Evolutionary conservation across 2,797 vertebrate species (phyloP).

Genomic region (Nyctalus aviator): DNA sequence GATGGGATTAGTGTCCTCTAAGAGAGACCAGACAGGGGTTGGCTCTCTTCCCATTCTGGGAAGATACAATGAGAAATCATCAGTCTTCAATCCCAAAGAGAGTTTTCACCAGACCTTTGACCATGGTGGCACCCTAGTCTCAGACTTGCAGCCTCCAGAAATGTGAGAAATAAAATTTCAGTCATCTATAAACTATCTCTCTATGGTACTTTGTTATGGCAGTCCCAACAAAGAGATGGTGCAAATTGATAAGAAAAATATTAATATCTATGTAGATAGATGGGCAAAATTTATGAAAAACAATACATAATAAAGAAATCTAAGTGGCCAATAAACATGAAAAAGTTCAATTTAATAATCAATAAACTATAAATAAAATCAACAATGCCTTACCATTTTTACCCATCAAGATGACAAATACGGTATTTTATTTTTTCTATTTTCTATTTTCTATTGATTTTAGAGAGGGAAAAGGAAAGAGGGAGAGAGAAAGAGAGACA

Average conservation of each 20-base stretch:
- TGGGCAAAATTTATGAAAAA: slow-evolving; percentile 24
- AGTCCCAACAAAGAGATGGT: neutral
- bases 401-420: neutral
- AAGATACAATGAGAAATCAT: neutral
- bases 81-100: neutral
- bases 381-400: neutral
- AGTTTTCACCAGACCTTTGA: neutral
- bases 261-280: neutral
- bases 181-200: neutral
- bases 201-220: neutral
- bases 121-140: neutral
- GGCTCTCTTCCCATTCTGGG: neutral
- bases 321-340: neutral
- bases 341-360: neutral
- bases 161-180: slow-evolving; percentile 1
- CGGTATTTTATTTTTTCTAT: neutral
- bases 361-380: neutral
- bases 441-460: neutral
- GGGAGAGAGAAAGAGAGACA: neutral
- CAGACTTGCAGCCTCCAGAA: neutral
- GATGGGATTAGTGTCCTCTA: neutral
- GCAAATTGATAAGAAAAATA: slow-evolving; percentile 11
- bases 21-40: neutral
- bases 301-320: neutral
- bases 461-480: neutral